Evolutionary conservation across 35 echinoderm and acorn worm genomes (phyloP), one percentile per base, ranked within the genome.

Genomic region (Chiridota heheva): DNA sequence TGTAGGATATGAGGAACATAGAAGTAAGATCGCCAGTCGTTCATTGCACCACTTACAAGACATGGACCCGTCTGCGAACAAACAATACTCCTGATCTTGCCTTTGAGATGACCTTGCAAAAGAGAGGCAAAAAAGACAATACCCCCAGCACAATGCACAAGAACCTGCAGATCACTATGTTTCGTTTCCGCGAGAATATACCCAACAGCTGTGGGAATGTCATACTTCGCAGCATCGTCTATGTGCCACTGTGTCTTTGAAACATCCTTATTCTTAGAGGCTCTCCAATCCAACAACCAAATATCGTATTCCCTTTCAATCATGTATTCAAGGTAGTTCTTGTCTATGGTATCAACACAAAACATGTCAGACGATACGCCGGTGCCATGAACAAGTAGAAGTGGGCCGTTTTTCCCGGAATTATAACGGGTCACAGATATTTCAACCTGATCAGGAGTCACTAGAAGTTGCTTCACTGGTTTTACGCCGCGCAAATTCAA

Each of bases 131-230:
- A 82, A 45, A 84, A 75, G 3, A 72, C 18, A 20, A 74, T 68
- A 24, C 80, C 82, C 12, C 87, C 87, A 27, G 78, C 72, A n/a
- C 87, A 90, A 30, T 90, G 87, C 1, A 65, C 87, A 15, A 90
- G 61, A 15, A 84, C 81, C 67, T 90, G 87, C 22, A 90, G 39
- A 37, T 84, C 70, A 36, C 49, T 70, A 36, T 72, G 57, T 20
- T 72, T 81, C 10, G 87, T 90, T 39, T 59, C 63, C 36, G 77
- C 55, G 29, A 90, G 29, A 20, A 90, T 84, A 27, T 84, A 84
- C 45, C 72, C 81, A 46, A 90, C 87, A 4, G 81, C 70, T 13
- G 87, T 66, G 17, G 87, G 87, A 31, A 90, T 77, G 29, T 90
- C 87, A 27, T 90, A 56, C 10, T 56, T 48, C 4, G 87, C 87